Conservation (phyloP, 1,140 invertebrate species). For the Eumaeus atala region DNA sequence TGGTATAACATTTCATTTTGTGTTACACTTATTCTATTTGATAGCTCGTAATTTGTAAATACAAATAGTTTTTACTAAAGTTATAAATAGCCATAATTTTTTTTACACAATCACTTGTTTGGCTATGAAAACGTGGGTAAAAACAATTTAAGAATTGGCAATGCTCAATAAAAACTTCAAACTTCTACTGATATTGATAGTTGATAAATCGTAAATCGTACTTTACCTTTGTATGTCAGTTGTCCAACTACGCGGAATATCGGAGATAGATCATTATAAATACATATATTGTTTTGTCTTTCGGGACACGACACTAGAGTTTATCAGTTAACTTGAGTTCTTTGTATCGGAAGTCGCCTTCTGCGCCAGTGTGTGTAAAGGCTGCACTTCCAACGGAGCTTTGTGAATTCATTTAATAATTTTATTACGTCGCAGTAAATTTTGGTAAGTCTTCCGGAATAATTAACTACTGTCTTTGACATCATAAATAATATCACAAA, state of each 20-base stretch:
- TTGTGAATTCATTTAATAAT: constrained; percentile 7
- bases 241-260: constrained; percentile 37
- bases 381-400: constrained; percentile 51
- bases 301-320: constrained; percentile 28
- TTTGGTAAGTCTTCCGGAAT: constrained; percentile 9
- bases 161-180: constrained; percentile 18
- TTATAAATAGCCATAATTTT: too few species aligned
- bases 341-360: constrained; percentile 63
- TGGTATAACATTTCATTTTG: too few species aligned
- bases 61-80: too few species aligned
- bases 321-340: constrained; percentile 41
- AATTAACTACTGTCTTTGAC: too few species aligned
- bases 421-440: constrained; percentile 8
- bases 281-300: constrained; percentile 41
- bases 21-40: too few species aligned
- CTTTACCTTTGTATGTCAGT: constrained; percentile 43
- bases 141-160: too few species aligned
- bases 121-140: too few species aligned
- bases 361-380: constrained; percentile 73
- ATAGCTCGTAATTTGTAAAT: too few species aligned
- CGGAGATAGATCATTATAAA: constrained; percentile 43
- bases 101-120: too few species aligned
- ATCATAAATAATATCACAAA: too few species aligned
- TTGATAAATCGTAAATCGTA: constrained; percentile 22
- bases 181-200: constrained; percentile 43